Evolutionary conservation across 2,113 vertebrate species (phyloP).

Genomic region (Thamnaconus septentrionalis): DNA sequence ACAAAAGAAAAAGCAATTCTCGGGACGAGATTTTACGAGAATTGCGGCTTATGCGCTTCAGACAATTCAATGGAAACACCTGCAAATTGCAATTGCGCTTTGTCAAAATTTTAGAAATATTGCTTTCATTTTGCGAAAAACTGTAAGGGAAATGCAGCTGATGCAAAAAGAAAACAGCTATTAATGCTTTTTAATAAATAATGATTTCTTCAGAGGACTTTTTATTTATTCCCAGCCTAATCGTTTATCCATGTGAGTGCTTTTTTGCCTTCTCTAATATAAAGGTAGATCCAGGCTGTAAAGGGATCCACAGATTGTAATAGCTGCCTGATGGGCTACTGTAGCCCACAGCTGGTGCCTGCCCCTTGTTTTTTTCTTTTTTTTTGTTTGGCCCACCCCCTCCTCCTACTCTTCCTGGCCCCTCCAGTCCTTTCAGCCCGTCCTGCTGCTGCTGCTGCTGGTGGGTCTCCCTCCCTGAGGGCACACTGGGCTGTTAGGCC

Average conservation of each 20-base stretch:
- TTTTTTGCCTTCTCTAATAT: constrained; percentile 23
- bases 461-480: constrained; percentile 65
- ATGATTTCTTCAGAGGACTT: neutral
- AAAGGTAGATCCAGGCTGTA: constrained; percentile 51
- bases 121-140: too few relatives aligned
- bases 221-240: neutral
- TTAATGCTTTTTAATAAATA: too few relatives aligned
- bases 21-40: too few relatives aligned
- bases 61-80: too few relatives aligned
- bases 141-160: neutral
- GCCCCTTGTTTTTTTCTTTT: constrained; percentile 26
- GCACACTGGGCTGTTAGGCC: constrained; percentile 62
- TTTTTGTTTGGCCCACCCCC: neutral
- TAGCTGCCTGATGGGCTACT: constrained; percentile 50
- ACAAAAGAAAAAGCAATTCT: too few relatives aligned
- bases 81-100: too few relatives aligned
- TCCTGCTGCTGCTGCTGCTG: constrained; percentile 52
- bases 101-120: too few relatives aligned
- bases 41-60: too few relatives aligned
- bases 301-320: constrained; percentile 54
- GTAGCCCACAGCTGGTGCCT: constrained; percentile 54
- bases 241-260: neutral
- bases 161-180: neutral
- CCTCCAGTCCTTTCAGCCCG: constrained; percentile 44
- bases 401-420: constrained; percentile 7